phyloP scores from a whole-genome alignment of 2,888 invertebrate genomes.

The Coecobrya sp. region DNA sequence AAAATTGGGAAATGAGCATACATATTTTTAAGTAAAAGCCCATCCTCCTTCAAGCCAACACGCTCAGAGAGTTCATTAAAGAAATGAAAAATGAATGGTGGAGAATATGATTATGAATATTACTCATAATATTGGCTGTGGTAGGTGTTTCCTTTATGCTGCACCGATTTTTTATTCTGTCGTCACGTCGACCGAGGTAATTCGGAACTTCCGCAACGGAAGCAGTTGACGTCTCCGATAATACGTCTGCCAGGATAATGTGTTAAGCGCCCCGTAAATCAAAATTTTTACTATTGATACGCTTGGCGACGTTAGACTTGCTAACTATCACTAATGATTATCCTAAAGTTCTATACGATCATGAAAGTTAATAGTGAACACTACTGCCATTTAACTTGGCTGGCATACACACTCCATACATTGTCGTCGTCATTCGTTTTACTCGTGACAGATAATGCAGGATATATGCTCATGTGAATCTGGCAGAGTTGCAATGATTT shows the following conservation, averaged over 20 bases:
- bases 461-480: not conserved
- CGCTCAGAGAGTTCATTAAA: not conserved
- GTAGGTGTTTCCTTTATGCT: not conserved
- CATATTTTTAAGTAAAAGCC: no score
- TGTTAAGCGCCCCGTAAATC: not conserved
- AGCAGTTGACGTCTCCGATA: slow-evolving; percentile 25
- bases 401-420: not conserved
- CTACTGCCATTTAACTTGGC: not conserved
- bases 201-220: not conserved
- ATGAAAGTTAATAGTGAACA: not conserved
- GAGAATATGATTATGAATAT: slow-evolving; percentile 18
- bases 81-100: not conserved
- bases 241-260: slow-evolving; percentile 13
- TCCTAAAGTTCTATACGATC: not conserved
- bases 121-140: not conserved
- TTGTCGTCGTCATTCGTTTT: slow-evolving; percentile 19
- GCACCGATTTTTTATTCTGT: slow-evolving; percentile 32
- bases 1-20: no score
- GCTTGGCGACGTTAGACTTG: not conserved
- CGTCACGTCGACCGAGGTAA: not conserved
- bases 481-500: not conserved
- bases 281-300: slow-evolving; percentile 9
- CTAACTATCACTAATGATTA: slow-evolving; percentile 15
- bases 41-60: no score
- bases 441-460: slow-evolving; percentile 15